Evolutionary conservation across 2,797 vertebrate genomes (phyloP).

Genomic region (Xiphophorus birchmanni): DNA sequence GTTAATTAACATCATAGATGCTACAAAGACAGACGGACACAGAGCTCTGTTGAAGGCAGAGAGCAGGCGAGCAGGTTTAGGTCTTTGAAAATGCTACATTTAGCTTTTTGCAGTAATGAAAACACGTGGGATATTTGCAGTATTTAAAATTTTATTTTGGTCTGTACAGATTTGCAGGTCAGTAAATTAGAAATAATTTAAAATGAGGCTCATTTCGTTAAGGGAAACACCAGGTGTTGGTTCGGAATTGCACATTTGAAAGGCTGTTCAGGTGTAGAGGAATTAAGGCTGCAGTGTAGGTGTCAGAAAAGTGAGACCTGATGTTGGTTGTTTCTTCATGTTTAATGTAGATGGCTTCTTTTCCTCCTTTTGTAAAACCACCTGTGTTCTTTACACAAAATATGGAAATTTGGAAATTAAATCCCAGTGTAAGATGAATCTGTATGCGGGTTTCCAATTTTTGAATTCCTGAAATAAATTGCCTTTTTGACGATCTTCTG

Average conservation of each 20-base stretch:
- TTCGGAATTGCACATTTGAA: background rate
- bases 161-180: background rate
- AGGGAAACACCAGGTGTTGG: background rate
- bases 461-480: background rate
- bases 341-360: background rate
- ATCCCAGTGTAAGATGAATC: background rate
- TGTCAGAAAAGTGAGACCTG: background rate
- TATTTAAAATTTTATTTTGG: background rate
- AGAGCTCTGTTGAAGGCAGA: slow-evolving; percentile 40
- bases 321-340: background rate
- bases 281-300: background rate
- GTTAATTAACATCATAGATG: slow-evolving; percentile 71
- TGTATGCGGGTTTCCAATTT: background rate
- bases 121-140: slow-evolving; percentile 7
- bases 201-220: background rate
- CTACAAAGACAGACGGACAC: slow-evolving; percentile 54
- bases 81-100: slow-evolving; percentile 25
- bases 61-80: slow-evolving; percentile 29
- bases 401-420: background rate
- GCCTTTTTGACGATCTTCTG: background rate
- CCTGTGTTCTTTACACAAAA: background rate
- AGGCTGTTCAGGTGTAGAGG: background rate
- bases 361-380: background rate
- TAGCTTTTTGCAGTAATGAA: slow-evolving; percentile 20
- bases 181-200: background rate